A percentile compares a stretch with the other conserved stretches of the same genome.
Evolutionary conservation across 2,888 invertebrate species (phyloP).

Genomic region (Polia nebulosa): DNA sequence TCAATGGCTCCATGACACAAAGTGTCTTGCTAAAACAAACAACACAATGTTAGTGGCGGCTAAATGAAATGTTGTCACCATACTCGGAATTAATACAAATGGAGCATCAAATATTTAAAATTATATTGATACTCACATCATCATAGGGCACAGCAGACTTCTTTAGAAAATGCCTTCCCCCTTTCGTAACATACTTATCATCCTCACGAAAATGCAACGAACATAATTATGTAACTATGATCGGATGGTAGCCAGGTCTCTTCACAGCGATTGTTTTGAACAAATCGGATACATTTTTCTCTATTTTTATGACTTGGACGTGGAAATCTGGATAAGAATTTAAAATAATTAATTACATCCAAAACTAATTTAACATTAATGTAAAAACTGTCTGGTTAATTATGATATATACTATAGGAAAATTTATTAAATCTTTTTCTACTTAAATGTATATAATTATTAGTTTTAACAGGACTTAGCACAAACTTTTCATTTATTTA

Average conservation of each 20-base stretch:
- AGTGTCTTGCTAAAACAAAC: constrained; percentile 20
- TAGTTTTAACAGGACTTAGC: constrained; percentile 12
- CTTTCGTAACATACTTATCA: constrained; percentile 37
- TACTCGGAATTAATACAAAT: constrained; percentile 5
- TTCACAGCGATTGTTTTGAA: constrained; percentile 22
- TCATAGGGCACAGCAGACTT: constrained; percentile 41
- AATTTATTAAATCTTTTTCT: constrained; percentile 11
- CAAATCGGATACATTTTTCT: constrained; percentile 21
- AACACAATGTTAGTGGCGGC: constrained; percentile 22
- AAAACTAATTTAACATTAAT: constrained; percentile 19
- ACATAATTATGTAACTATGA: constrained; percentile 21
- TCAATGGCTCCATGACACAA: constrained; percentile 11
- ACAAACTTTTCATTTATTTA: constrained; percentile 14
- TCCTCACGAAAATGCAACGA: too few species aligned
- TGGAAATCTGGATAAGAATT: constrained; percentile 24
- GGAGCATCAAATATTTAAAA: constrained; percentile 21
- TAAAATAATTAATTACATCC: constrained; percentile 17
- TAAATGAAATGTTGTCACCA: constrained; percentile 19
- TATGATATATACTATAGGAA: constrained; percentile 11
- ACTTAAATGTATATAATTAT: constrained; percentile 10
- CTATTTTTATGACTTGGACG: constrained; percentile 18
- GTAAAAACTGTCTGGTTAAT: constrained; percentile 15
- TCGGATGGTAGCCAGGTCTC: constrained; percentile 28
- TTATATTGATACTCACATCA: constrained; percentile 23
- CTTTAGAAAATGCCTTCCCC: constrained; percentile 31